These are phyloP conservation scores for Caenorhabditis virilis DNA, from an alignment of 2,888 invertebrate species.

Conservation along the genomic window DNA sequence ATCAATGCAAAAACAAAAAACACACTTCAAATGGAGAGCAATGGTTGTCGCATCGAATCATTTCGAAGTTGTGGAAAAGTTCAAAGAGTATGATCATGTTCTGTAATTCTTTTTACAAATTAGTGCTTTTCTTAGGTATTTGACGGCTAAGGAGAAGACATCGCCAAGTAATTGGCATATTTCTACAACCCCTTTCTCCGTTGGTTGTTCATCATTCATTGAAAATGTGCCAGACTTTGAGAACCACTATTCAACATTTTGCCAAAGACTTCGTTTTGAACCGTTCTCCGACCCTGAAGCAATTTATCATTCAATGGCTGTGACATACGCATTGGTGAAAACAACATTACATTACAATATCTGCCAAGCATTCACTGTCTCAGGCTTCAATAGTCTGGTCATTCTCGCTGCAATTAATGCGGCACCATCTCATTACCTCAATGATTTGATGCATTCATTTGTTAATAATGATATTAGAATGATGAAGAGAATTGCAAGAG, in stretches of 20 bases:
- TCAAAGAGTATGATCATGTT: constrained; percentile 9
- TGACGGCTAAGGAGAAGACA: constrained; percentile 6
- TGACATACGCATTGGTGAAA: constrained; percentile 26
- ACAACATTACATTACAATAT: constrained; percentile 16
- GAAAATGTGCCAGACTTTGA: constrained; percentile 28
- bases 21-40: constrained; percentile 34
- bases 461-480: constrained; percentile 31
- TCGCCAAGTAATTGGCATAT: constrained; percentile 12
- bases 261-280: constrained; percentile 36
- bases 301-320: constrained; percentile 24
- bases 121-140: neutral
- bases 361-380: constrained; percentile 19
- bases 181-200: constrained; percentile 4
- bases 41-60: constrained; percentile 35
- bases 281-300: constrained; percentile 21
- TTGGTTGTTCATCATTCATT: constrained; percentile 25
- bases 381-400: constrained; percentile 27
- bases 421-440: constrained; percentile 40
- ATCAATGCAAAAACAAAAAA: constrained; percentile 40
- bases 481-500: constrained; percentile 41
- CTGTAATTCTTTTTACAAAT: neutral
- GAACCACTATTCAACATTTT: constrained; percentile 27
- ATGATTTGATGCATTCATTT: constrained; percentile 38
- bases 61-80: constrained; percentile 12
- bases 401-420: constrained; percentile 35